Percentiles rank a stretch among this genome's conserved stretches.
These are phyloP conservation scores for Cacatua alba DNA, from an alignment of 2,113 vertebrate species.

Conservation along the genomic window DNA sequence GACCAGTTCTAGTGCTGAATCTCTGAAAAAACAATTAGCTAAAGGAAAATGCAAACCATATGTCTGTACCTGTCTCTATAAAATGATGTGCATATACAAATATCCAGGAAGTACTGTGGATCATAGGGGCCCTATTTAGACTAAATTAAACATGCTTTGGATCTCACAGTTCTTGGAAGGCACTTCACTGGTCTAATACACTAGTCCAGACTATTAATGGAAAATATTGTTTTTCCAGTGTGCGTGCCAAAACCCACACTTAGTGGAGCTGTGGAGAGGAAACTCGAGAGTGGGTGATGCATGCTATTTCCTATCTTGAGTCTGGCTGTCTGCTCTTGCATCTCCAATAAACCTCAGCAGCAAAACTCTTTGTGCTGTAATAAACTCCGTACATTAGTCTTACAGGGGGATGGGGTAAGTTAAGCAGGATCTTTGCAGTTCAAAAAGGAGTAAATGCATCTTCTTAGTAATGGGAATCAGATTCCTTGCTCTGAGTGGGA, in stretches of 20 bases:
- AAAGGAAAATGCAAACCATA: conserved; percentile 21
- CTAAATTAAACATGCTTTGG: conserved; percentile 23
- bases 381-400: not conserved
- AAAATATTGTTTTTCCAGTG: conserved; percentile 42
- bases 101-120: conserved; percentile 10
- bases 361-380: not conserved
- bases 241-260: conserved; percentile 10
- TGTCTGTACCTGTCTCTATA: conserved; percentile 31
- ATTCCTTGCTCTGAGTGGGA: not conserved
- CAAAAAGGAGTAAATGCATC: not conserved
- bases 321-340: conserved; percentile 24
- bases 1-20: not conserved
- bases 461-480: not conserved
- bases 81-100: not conserved
- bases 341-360: not conserved
- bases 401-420: not conserved
- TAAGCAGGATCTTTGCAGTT: not conserved
- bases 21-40: conserved; percentile 14
- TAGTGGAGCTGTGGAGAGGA: conserved; percentile 19
- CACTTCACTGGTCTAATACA: not conserved
- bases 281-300: not conserved
- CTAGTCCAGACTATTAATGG: conserved; percentile 22
- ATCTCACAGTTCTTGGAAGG: conserved; percentile 27
- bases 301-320: conserved; percentile 17
- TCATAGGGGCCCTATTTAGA: not conserved